Evolutionary conservation across 2,797 vertebrate species (phyloP).

Genomic region (Lepidocolaptes lacrymiger): DNA sequence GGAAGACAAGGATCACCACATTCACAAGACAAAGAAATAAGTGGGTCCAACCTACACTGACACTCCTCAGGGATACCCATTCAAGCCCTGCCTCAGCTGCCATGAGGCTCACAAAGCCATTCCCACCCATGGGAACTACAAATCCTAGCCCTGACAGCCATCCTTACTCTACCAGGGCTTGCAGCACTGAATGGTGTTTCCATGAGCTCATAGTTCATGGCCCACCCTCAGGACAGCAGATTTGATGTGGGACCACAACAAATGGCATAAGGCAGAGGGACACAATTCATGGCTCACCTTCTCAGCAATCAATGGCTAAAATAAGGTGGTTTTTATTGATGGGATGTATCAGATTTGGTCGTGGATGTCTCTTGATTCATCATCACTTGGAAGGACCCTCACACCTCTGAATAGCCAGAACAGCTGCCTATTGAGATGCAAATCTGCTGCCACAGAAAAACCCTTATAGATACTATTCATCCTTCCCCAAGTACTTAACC

Average conservation of each 20-base stretch:
- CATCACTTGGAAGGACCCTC: rapidly evolving
- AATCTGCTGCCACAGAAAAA: background rate
- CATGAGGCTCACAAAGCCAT: background rate
- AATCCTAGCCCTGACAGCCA: background rate
- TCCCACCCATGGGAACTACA: background rate
- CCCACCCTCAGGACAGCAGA: background rate
- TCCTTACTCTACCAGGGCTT: background rate
- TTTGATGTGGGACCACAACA: rapidly evolving
- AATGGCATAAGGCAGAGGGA: background rate
- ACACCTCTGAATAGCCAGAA: background rate
- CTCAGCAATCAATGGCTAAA: background rate
- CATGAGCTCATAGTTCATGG: rapidly evolving
- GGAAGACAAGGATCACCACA: background rate
- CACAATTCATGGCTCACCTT: background rate
- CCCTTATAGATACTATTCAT: background rate
- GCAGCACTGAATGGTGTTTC: background rate
- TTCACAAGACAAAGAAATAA: background rate
- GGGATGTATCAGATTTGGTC: background rate
- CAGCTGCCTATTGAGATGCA: background rate
- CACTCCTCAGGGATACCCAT: background rate
- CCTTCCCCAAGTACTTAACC: background rate
- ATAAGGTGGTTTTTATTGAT: background rate
- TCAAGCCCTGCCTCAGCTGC: background rate
- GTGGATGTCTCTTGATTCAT: background rate
- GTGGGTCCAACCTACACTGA: rapidly evolving